Evolutionary conservation across 2,888 invertebrate genomes (phyloP).

Genomic region (Teleogryllus oceanicus): DNA sequence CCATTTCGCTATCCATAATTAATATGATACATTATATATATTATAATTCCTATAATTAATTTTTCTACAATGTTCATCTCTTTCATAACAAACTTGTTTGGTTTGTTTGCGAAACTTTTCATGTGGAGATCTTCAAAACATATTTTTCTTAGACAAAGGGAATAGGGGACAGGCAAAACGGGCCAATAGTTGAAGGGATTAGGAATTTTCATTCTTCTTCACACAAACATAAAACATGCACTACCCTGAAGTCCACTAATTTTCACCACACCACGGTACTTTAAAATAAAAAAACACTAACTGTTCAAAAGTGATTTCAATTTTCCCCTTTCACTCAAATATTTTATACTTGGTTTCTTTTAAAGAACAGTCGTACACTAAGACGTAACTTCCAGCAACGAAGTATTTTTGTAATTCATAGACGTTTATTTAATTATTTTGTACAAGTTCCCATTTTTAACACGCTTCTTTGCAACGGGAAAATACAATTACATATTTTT

Average conservation of each 20-base stretch:
- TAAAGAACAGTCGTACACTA: slow-evolving; percentile 2
- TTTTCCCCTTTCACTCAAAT: slow-evolving; percentile 27
- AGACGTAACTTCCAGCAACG: slow-evolving; percentile 7
- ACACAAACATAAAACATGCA: slow-evolving; percentile 36
- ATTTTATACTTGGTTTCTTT: slow-evolving; percentile 22
- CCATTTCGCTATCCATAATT: slow-evolving; percentile 34
- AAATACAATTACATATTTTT: slow-evolving; percentile 48
- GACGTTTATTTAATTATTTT: slow-evolving; percentile 20
- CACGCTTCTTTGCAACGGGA: slow-evolving; percentile 28
- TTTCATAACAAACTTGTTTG: slow-evolving; percentile 25
- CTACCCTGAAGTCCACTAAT: slow-evolving; percentile 34
- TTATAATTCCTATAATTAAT: slow-evolving; percentile 37
- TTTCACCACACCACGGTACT: slow-evolving; percentile 23
- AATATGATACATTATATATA: slow-evolving; percentile 38
- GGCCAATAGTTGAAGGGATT: slow-evolving; percentile 12
- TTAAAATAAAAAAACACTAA: slow-evolving; percentile 30
- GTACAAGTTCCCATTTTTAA: slow-evolving; percentile 27
- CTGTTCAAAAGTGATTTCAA: slow-evolving; percentile 25
- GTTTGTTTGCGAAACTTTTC: not conserved
- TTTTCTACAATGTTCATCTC: slow-evolving; percentile 33
- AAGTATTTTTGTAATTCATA: not conserved
- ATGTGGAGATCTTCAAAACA: slow-evolving; percentile 3
- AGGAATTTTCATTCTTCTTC: slow-evolving; percentile 26
- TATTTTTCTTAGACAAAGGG: slow-evolving; percentile 21
- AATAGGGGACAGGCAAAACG: slow-evolving; percentile 9